Percentiles rank a stretch among this genome's conserved stretches.
Evolutionary conservation across 1,140 invertebrate genomes (phyloP).

Genomic region (Apis laboriosa): DNA sequence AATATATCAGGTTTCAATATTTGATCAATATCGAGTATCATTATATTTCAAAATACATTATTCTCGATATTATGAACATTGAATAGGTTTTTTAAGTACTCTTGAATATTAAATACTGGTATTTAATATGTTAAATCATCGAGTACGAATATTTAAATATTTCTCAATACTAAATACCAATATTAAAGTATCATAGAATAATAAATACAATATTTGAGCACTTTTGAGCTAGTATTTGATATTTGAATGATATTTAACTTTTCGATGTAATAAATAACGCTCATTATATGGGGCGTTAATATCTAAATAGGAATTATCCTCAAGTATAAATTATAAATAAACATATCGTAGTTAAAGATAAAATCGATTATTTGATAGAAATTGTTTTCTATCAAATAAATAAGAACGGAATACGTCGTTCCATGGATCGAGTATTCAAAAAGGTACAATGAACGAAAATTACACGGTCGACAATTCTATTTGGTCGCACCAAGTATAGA

Average conservation of each 20-base stretch:
- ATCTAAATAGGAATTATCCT: not conserved
- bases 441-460: conserved; percentile 36
- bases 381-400: not conserved
- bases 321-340: not conserved
- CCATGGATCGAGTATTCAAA: not conserved
- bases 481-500: conserved; percentile 42
- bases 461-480: conserved; percentile 33
- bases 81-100: not conserved
- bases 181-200: not conserved
- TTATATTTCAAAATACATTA: no score
- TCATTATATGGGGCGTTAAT: not conserved
- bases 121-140: not conserved
- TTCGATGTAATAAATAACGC: no score
- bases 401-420: conserved; percentile 8
- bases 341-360: no score
- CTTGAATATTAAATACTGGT: not conserved
- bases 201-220: not conserved
- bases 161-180: not conserved
- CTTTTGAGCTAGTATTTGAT: not conserved
- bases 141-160: not conserved
- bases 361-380: no score
- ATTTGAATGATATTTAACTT: no score
- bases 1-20: no score
- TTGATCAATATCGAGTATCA: no score
- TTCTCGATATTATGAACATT: no score